These are phyloP conservation scores for Nasonia longicornis DNA, from an alignment of 1,140 invertebrate genomes.

Conservation along the genomic window DNA sequence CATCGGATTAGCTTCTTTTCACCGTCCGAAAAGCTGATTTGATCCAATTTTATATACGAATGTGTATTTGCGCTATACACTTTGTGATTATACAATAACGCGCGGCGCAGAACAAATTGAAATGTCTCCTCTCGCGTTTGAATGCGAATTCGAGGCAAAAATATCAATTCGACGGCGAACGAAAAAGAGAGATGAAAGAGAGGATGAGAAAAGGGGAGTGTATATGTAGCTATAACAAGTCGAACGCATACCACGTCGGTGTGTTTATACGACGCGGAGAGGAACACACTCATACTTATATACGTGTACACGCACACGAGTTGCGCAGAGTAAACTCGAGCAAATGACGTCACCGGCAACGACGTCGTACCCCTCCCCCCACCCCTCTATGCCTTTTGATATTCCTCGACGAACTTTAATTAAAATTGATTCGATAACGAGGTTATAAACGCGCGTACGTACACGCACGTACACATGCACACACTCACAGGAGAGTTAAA, in stretches of 20 bases:
- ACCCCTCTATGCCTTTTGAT: conserved; percentile 31
- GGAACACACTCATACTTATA: neutral
- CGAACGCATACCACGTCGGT: neutral
- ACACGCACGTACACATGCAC: neutral
- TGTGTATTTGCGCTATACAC: no score
- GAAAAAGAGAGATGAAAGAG: neutral
- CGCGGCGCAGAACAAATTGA: conserved; percentile 4
- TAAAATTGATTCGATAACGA: conserved; percentile 46
- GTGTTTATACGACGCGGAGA: neutral
- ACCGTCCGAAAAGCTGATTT: neutral
- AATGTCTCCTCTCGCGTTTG: neutral
- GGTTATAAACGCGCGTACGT: conserved; percentile 20
- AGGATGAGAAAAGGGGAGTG: neutral
- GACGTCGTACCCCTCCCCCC: neutral
- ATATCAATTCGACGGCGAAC: conserved; percentile 12
- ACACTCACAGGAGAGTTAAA: neutral
- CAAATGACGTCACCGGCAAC: conserved; percentile 24
- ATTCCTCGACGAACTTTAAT: conserved; percentile 39
- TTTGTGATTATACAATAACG: neutral
- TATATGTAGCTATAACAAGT: neutral
- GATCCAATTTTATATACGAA: neutral
- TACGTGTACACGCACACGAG: neutral
- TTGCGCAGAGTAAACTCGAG: conserved; percentile 21
- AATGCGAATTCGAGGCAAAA: conserved; percentile 18
- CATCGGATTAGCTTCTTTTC: neutral